Conservation (phyloP, 2,888 invertebrate genomes). For the Megastigmus dorsalis region DNA sequence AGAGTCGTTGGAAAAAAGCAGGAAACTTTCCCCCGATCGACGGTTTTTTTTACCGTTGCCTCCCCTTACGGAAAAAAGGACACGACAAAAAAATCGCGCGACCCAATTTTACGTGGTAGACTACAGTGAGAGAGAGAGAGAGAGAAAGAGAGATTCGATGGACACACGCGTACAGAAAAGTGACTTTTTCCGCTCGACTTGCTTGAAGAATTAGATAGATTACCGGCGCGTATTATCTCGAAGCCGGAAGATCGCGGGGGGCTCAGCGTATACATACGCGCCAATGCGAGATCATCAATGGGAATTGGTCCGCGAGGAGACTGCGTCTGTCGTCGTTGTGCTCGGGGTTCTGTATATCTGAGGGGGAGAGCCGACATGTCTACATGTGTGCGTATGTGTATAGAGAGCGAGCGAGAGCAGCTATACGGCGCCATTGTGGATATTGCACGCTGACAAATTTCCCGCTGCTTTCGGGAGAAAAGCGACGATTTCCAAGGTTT, state of each 20-base stretch:
- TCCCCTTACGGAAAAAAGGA: constrained; percentile 1
- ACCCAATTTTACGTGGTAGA: constrained; percentile 58
- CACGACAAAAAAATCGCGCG: constrained; percentile 53
- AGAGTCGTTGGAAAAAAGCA: constrained; percentile 42
- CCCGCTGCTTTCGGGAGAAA: constrained; percentile 42
- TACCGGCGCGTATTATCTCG: constrained; percentile 63
- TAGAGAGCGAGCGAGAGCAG: neutral
- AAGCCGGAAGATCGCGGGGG: constrained; percentile 33
- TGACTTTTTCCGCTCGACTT: constrained; percentile 67
- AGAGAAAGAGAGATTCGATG: constrained; percentile 23
- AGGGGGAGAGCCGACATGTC: too few relatives aligned
- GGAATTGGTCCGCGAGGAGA: constrained; percentile 53
- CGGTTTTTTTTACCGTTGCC: constrained; percentile 15
- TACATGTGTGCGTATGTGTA: too few relatives aligned
- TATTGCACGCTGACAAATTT: constrained; percentile 53
- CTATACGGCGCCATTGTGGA: constrained; percentile 20
- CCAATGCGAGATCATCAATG: constrained; percentile 55
- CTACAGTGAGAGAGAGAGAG: too few relatives aligned
- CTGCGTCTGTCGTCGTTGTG: neutral
- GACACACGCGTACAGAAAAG: constrained; percentile 53
- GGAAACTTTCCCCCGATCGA: constrained; percentile 43
- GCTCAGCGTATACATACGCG: constrained; percentile 11
- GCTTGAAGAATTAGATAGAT: constrained; percentile 72
- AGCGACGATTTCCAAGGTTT: constrained; percentile 20
- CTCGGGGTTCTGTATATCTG: too few relatives aligned